Percentiles rank a stretch among this genome's conserved stretches.
Evolutionary conservation across 1,140 invertebrate genomes (phyloP).

Genomic region (Zaprionus ghesquierei): DNA sequence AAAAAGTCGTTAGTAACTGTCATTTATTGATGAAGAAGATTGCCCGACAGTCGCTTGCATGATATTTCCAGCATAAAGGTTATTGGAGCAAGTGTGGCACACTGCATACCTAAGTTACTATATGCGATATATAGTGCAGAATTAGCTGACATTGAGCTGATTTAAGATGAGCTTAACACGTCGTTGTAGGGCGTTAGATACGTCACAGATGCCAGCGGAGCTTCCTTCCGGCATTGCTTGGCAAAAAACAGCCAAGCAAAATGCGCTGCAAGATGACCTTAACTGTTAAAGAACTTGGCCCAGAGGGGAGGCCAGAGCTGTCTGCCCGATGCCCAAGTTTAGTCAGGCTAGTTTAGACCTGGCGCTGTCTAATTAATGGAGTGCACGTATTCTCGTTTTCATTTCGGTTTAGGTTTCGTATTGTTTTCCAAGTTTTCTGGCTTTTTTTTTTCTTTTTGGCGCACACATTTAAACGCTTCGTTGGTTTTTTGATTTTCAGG

Average conservation of each 20-base stretch:
- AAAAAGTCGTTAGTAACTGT: slow-evolving; percentile 72
- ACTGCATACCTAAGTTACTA: not conserved
- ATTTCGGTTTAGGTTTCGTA: slow-evolving; percentile 23
- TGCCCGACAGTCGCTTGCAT: slow-evolving; percentile 21
- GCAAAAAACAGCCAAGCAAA: too few relatives aligned
- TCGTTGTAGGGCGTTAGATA: slow-evolving; percentile 10
- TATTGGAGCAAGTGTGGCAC: slow-evolving; percentile 56
- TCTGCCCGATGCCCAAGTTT: slow-evolving; percentile 17
- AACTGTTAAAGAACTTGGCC: slow-evolving; percentile 50
- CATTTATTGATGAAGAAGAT: slow-evolving; percentile 72
- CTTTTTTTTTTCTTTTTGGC: slow-evolving; percentile 31
- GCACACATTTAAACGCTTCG: slow-evolving; percentile 74
- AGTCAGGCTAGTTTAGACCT: slow-evolving; percentile 8
- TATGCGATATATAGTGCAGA: slow-evolving; percentile 4
- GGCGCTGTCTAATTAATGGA: slow-evolving; percentile 65
- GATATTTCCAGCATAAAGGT: slow-evolving; percentile 49
- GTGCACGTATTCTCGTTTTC: slow-evolving; percentile 50
- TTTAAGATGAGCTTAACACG: slow-evolving; percentile 29
- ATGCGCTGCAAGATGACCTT: slow-evolving; percentile 49
- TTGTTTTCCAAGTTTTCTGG: slow-evolving; percentile 11
- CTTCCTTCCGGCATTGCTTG: slow-evolving; percentile 74
- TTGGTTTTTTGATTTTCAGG: slow-evolving; percentile 56
- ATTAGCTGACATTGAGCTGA: slow-evolving; percentile 46
- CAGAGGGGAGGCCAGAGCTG: slow-evolving; percentile 27
- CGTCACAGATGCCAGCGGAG: slow-evolving; percentile 45